A percentile compares a stretch with the other conserved stretches of the same genome.
These are phyloP conservation scores for Bhutanitis thaidina DNA, from an alignment of 2,888 invertebrate genomes.

Conservation along the genomic window DNA sequence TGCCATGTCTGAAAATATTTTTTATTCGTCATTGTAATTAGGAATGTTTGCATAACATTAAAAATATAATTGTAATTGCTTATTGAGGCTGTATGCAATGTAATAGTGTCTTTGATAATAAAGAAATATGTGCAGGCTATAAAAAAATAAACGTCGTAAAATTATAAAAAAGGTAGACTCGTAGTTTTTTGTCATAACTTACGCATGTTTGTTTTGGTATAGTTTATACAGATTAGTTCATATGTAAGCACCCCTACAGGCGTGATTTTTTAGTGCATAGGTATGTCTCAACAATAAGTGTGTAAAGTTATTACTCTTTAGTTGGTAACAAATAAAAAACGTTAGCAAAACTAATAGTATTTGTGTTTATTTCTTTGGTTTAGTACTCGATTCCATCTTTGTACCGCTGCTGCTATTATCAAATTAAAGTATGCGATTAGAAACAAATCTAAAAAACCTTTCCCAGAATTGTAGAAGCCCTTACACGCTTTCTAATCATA, in stretches of 20 bases:
- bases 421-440: neutral
- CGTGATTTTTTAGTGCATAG: too few species aligned
- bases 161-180: too few species aligned
- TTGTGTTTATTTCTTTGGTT: too few species aligned
- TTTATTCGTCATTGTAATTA: conserved; percentile 32
- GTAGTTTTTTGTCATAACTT: too few species aligned
- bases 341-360: too few species aligned
- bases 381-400: neutral
- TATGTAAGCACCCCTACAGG: too few species aligned
- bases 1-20: conserved; percentile 17
- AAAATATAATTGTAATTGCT: conserved; percentile 28
- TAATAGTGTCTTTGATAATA: neutral
- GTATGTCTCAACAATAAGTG: too few species aligned
- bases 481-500: conserved; percentile 51
- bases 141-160: neutral
- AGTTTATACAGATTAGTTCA: too few species aligned
- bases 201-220: too few species aligned
- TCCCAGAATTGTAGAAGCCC: conserved; percentile 30
- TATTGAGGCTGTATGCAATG: conserved; percentile 10
- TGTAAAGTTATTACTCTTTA: too few species aligned
- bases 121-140: neutral
- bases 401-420: neutral
- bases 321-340: too few species aligned
- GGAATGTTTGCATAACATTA: conserved; percentile 51
- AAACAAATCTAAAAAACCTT: conserved; percentile 7